Percentiles rank a stretch among this genome's conserved stretches.
Conservation (phyloP, 2,797 vertebrate genomes). For the Anabas testudineus region DNA sequence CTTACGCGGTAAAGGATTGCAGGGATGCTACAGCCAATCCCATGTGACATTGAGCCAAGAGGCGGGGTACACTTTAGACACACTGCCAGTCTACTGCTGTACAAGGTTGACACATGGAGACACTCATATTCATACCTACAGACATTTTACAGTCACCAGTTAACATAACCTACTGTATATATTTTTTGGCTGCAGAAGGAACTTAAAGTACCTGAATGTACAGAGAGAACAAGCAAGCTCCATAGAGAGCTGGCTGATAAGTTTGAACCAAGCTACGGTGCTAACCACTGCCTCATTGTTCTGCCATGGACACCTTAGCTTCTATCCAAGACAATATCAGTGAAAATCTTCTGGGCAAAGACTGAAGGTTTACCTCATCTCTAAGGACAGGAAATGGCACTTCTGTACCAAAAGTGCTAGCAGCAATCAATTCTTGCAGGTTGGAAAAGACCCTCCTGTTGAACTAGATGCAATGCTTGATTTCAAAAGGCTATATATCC, state of each 20-base stretch:
- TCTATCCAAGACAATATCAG: constrained; percentile 41
- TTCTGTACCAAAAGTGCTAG: background rate
- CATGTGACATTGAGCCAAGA: no score
- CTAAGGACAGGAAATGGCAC: constrained; percentile 4
- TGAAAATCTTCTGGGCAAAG: constrained; percentile 5
- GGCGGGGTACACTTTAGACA: no score
- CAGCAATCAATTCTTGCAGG: background rate
- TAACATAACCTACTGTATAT: no score
- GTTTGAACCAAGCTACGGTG: no score
- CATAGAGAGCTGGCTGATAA: no score
- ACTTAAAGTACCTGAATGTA: no score
- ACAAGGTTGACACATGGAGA: no score
- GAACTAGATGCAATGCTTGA: background rate
- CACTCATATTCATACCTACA: background rate
- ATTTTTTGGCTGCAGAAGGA: no score
- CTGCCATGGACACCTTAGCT: background rate
- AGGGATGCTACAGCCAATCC: background rate
- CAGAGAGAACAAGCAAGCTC: no score
- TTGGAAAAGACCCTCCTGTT: background rate
- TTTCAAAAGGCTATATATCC: background rate
- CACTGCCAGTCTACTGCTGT: no score
- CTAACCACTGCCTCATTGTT: no score
- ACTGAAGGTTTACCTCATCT: constrained; percentile 4
- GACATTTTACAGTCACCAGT: no score
- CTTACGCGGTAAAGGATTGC: background rate